These are phyloP conservation scores for Probosciger aterrimus DNA, from an alignment of 2,113 vertebrate genomes.

Conservation along the genomic window DNA sequence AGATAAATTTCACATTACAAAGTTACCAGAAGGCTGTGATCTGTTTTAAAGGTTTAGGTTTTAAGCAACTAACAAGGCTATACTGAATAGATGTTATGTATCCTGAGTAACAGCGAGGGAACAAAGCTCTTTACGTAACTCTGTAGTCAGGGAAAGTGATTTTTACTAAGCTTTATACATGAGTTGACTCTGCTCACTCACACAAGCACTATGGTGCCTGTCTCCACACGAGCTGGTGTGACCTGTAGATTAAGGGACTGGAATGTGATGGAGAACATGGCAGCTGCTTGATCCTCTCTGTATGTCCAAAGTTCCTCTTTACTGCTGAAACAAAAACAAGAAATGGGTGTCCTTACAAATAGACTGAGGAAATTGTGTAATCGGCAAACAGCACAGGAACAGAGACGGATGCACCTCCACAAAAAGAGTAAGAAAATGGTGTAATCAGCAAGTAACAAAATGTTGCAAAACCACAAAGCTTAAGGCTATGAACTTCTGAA, in stretches of 20 bases:
- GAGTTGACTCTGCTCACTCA: not conserved
- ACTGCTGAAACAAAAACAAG: not conserved
- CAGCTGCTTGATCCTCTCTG: not conserved
- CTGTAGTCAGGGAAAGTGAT: not conserved
- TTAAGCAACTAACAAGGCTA: not conserved
- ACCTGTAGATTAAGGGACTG: not conserved
- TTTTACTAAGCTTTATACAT: not conserved
- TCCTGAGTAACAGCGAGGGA: not conserved
- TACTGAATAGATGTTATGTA: not conserved
- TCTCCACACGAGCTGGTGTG: not conserved
- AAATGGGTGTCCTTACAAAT: not conserved
- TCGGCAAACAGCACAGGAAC: not conserved
- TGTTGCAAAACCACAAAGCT: not conserved
- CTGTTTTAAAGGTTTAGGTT: not conserved
- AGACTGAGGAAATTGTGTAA: not conserved
- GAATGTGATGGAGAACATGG: too few relatives aligned
- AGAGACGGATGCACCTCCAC: not conserved
- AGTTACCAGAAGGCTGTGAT: not conserved
- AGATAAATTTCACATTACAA: not conserved
- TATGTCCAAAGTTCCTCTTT: not conserved
- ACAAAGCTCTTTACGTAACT: not conserved
- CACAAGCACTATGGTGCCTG: accelerated
- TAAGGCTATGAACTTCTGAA: not conserved
- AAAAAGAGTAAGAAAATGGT: not conserved
- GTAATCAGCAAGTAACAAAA: not conserved